phyloP scores from a whole-genome alignment of 2,113 vertebrate genomes.

The Oryzias melastigma region DNA sequence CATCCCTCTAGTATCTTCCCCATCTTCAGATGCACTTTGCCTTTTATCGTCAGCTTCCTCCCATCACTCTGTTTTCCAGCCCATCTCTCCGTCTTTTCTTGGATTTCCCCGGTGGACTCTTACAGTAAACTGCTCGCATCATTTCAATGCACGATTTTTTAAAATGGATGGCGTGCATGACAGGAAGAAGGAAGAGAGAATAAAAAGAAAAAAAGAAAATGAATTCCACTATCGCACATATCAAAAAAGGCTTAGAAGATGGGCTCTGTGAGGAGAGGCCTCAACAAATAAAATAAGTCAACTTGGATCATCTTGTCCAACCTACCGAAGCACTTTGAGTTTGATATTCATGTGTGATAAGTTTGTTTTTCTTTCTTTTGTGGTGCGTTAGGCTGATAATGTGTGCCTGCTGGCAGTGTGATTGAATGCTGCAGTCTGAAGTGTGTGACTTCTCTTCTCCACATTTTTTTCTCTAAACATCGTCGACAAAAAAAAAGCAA shows the following conservation, averaged over 20 bases:
- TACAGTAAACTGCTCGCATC: slow-evolving; percentile 72
- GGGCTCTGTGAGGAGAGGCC: slow-evolving; percentile 15
- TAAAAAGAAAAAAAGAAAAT: slow-evolving; percentile 40
- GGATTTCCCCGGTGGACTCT: slow-evolving; percentile 73
- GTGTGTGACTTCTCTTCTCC: no score
- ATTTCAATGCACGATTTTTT: slow-evolving; percentile 72
- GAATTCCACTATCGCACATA: slow-evolving; percentile 68
- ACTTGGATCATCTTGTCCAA: slow-evolving; percentile 9
- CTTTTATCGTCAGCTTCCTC: slow-evolving; percentile 39
- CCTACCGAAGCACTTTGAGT: not conserved
- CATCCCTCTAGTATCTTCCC: slow-evolving; percentile 37
- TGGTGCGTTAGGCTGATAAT: no score
- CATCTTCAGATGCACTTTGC: slow-evolving; percentile 49
- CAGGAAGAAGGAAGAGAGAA: slow-evolving; percentile 22
- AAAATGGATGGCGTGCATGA: slow-evolving; percentile 54
- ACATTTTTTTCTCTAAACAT: no score
- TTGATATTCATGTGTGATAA: slow-evolving; percentile 1
- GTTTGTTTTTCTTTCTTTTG: slow-evolving; percentile 10
- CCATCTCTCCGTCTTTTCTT: slow-evolving; percentile 45
- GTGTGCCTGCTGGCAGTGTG: no score
- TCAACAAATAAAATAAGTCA: slow-evolving; percentile 27
- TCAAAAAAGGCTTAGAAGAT: slow-evolving; percentile 43
- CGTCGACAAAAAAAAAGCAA: no score
- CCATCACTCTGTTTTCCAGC: slow-evolving; percentile 51
- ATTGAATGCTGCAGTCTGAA: no score